Evolutionary conservation across 2,888 invertebrate genomes (phyloP).

Genomic region (Chrysomela aeneicollis): DNA sequence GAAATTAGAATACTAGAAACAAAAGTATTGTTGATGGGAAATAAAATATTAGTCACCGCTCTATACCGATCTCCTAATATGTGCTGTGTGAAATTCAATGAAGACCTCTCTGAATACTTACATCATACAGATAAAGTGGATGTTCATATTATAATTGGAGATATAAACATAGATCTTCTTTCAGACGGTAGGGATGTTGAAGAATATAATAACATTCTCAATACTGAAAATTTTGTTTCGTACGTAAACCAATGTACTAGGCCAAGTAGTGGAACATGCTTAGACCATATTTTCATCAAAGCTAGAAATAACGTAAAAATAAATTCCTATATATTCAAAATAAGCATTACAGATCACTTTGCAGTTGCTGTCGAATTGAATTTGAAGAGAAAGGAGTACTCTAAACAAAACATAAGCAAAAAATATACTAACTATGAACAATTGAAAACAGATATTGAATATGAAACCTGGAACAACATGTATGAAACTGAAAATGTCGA

Average conservation of each 20-base stretch:
- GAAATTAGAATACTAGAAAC: constrained; percentile 4
- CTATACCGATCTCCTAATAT: too few relatives aligned
- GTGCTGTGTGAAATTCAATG: too few relatives aligned
- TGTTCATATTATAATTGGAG: background rate
- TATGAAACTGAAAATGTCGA: background rate
- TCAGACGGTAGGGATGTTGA: constrained; percentile 4
- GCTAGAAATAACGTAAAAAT: constrained; percentile 2
- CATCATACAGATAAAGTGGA: too few relatives aligned
- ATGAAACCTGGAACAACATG: background rate
- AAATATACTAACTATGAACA: constrained; percentile 6
- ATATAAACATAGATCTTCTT: too few relatives aligned
- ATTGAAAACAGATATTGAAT: constrained; percentile 9
- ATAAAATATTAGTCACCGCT: too few relatives aligned
- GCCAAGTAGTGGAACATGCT: constrained; percentile 8
- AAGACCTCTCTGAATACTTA: too few relatives aligned
- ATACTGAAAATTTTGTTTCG: constrained; percentile 9
- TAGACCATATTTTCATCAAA: constrained; percentile 10
- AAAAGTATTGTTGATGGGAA: too few relatives aligned
- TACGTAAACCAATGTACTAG: constrained; percentile 10
- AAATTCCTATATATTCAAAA: constrained; percentile 9
- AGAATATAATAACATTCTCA: constrained; percentile 10
- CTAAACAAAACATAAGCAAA: background rate
- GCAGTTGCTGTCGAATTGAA: constrained; percentile 8
- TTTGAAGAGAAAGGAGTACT: constrained; percentile 6
- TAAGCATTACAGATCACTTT: constrained; percentile 5